Evolutionary conservation across 2,113 vertebrate genomes (phyloP).

Genomic region (Indicator indicator): DNA sequence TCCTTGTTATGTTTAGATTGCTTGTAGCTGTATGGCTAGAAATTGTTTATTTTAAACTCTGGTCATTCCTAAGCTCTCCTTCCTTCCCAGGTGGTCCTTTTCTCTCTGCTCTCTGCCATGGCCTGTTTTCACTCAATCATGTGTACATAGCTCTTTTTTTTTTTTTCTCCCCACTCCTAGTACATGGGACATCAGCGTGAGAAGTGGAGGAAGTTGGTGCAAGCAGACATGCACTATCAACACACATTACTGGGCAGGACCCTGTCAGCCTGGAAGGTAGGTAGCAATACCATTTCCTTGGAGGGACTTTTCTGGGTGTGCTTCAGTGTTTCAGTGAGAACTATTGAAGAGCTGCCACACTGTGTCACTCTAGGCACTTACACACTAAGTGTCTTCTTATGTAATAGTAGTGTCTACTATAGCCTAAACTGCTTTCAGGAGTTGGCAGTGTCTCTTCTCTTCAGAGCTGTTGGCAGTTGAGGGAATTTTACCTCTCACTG

Average conservation of each 20-base stretch:
- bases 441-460: background rate
- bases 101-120: background rate
- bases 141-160: rapidly evolving
- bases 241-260: slow-evolving; percentile 63
- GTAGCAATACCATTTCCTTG: background rate
- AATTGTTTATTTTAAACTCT: background rate
- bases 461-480: background rate
- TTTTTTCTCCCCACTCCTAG: background rate
- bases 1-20: background rate
- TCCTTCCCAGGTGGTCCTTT: background rate
- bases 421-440: background rate
- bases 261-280: slow-evolving; percentile 80
- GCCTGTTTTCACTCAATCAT: background rate
- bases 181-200: slow-evolving; percentile 36
- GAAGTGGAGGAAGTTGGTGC: slow-evolving; percentile 70
- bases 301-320: background rate
- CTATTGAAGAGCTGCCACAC: background rate
- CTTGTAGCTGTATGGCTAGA: background rate
- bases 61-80: background rate
- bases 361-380: background rate
- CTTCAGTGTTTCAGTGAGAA: background rate
- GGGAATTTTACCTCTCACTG: background rate
- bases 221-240: slow-evolving; percentile 68
- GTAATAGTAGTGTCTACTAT: background rate
- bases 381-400: no score